Percentiles rank a stretch among this genome's conserved stretches.
Conservation (phyloP, 2,797 vertebrate genomes). For the Pseudomugil tenellus region DNA sequence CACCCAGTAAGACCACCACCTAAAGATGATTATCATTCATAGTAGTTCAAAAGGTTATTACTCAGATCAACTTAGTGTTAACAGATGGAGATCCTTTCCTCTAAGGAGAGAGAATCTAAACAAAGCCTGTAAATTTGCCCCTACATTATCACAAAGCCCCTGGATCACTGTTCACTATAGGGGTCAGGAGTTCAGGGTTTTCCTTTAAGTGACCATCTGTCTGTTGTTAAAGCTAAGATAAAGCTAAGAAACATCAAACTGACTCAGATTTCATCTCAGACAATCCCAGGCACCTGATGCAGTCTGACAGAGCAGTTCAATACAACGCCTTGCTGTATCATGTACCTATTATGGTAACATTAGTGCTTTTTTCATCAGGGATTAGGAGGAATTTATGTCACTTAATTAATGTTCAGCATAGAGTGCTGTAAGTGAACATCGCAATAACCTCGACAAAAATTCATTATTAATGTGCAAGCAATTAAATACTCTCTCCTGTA, state of each 20-base stretch:
- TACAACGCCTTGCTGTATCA: constrained; percentile 12
- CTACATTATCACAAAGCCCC: background rate
- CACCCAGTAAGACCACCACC: background rate
- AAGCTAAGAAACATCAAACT: background rate
- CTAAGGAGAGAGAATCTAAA: background rate
- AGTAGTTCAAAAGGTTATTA: background rate
- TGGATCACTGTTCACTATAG: background rate
- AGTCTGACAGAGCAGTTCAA: constrained; percentile 2
- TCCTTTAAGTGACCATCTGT: background rate
- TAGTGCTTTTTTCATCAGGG: constrained; percentile 65
- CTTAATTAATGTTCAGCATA: constrained; percentile 84
- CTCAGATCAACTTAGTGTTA: background rate
- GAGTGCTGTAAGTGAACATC: constrained; percentile 77
- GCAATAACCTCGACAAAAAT: constrained; percentile 75
- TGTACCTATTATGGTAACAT: constrained; percentile 41
- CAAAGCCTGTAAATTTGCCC: background rate
- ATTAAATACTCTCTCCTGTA: constrained; percentile 80
- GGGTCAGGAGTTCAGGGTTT: background rate
- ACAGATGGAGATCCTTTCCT: background rate
- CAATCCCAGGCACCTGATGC: background rate
- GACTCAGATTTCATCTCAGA: background rate
- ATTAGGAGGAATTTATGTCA: constrained; percentile 69
- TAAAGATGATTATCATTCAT: background rate
- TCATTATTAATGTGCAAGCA: constrained; percentile 79
- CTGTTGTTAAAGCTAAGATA: background rate